phyloP scores from a whole-genome alignment of 2,113 vertebrate species.

The Orientallactaga bullata region DNA sequence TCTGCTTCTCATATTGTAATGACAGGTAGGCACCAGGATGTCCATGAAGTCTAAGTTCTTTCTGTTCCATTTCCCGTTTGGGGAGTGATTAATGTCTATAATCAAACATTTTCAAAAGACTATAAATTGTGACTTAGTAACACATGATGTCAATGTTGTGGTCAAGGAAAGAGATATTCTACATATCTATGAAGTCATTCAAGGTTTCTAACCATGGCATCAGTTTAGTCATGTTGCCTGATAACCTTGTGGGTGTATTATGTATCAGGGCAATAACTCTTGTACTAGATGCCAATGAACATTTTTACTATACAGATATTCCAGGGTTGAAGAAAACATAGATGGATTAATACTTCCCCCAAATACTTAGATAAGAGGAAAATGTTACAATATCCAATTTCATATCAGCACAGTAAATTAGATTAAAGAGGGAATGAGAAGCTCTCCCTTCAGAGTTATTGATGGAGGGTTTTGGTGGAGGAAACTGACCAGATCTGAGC shows the following conservation, averaged over 20 bases:
- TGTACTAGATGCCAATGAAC: conserved; percentile 35
- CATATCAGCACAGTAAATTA: conserved; percentile 77
- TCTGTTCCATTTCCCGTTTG: background rate
- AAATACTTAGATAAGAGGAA: conserved; percentile 75
- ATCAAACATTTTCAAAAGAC: conserved; percentile 5
- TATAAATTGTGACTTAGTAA: background rate
- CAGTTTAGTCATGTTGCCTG: background rate
- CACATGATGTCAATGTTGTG: background rate
- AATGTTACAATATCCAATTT: conserved; percentile 75
- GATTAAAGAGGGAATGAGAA: conserved; percentile 81
- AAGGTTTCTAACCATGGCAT: background rate
- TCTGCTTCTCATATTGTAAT: background rate
- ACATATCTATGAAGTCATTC: background rate
- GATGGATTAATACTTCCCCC: conserved; percentile 64
- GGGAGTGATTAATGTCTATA: background rate
- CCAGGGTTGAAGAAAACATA: conserved; percentile 51
- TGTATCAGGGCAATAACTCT: background rate
- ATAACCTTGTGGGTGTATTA: background rate
- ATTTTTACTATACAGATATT: conserved; percentile 67
- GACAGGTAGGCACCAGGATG: background rate
- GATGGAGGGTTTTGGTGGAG: conserved; percentile 80
- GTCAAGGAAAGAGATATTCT: background rate
- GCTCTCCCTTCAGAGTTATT: conserved; percentile 71
- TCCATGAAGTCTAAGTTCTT: background rate
- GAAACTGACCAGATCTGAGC: conserved; percentile 72